Conservation (phyloP, 1,140 invertebrate genomes). For the Drosophila parabipectinata region DNA sequence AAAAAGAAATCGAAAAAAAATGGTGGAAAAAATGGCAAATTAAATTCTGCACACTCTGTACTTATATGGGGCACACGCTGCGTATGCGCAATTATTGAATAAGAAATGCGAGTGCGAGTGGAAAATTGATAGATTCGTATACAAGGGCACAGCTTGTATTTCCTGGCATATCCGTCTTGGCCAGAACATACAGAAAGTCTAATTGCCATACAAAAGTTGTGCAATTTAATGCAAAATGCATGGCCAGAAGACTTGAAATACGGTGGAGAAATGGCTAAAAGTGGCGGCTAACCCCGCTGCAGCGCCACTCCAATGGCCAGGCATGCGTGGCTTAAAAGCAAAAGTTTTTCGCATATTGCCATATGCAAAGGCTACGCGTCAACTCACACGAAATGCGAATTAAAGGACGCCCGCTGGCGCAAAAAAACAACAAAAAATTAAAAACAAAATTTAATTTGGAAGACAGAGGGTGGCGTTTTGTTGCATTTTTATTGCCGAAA, state of each 20-base stretch:
- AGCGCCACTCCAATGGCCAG: conserved; percentile 54
- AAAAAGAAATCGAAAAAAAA: conserved; percentile 6
- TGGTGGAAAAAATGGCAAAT: conserved; percentile 22
- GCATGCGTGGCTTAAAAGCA: conserved; percentile 71
- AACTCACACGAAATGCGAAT: conserved; percentile 82
- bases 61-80: conserved; percentile 46
- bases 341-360: conserved; percentile 74
- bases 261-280: neutral
- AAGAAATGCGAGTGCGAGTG: conserved; percentile 22
- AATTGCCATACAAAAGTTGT: conserved; percentile 80
- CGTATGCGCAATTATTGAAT: conserved; percentile 72
- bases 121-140: conserved; percentile 73
- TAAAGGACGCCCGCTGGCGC: conserved; percentile 46
- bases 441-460: conserved; percentile 21
- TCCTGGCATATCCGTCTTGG: conserved; percentile 45
- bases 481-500: conserved; percentile 60
- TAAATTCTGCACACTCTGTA: conserved; percentile 22
- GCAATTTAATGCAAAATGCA: conserved; percentile 80
- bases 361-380: conserved; percentile 70
- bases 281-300: conserved; percentile 30
- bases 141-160: conserved; percentile 40
- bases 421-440: conserved; percentile 13
- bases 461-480: conserved; percentile 46
- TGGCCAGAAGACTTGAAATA: conserved; percentile 6
- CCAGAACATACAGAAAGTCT: conserved; percentile 29